phyloP scores from a whole-genome alignment of 2,113 vertebrate genomes.

The Condylura cristata region DNA sequence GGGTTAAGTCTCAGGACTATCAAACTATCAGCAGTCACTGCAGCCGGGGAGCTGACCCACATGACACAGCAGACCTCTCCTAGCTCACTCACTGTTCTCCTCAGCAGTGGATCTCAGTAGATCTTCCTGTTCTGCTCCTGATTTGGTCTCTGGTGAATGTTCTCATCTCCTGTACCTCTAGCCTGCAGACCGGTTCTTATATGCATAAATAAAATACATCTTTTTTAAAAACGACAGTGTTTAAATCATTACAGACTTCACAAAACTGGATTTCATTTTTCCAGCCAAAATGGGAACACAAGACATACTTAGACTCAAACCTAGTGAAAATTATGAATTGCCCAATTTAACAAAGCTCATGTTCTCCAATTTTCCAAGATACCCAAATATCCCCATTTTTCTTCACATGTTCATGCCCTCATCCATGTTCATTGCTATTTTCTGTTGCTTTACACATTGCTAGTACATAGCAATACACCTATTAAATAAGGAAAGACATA shows the following conservation, averaged over 20 bases:
- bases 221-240: too few relatives aligned
- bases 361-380: not conserved
- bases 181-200: too few relatives aligned
- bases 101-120: too few relatives aligned
- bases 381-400: not conserved
- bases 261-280: not conserved
- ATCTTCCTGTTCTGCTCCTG: too few relatives aligned
- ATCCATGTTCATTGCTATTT: not conserved
- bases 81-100: too few relatives aligned
- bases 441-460: not conserved
- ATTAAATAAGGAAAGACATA: not conserved
- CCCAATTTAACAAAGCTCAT: not conserved
- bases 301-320: accelerated
- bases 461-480: not conserved
- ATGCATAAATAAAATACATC: too few relatives aligned
- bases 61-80: too few relatives aligned
- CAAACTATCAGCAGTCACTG: too few relatives aligned
- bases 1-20: too few relatives aligned
- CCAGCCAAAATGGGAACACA: not conserved
- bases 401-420: not conserved
- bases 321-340: not conserved
- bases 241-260: not conserved
- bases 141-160: too few relatives aligned
- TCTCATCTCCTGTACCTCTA: too few relatives aligned
- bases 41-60: too few relatives aligned